phyloP scores from a whole-genome alignment of 37 sponge, comb jelly and placozoan species.

The Dysidea cf. avara region DNA sequence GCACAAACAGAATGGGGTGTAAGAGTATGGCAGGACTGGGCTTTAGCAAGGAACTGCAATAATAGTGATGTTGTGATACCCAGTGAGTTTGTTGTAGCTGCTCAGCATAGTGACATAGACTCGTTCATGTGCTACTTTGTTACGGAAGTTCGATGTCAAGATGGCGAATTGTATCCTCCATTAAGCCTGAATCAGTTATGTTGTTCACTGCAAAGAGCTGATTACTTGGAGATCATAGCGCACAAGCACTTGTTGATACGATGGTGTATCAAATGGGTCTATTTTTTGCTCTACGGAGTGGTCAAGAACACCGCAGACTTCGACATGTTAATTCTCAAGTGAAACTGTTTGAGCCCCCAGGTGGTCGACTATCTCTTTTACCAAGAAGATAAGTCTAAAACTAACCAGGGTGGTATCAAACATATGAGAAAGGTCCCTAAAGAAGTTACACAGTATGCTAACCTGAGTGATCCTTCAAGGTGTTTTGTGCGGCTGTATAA shows the following conservation, averaged over 20 bases:
- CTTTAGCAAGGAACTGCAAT: too few species aligned
- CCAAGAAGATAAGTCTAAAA: constrained; percentile 35
- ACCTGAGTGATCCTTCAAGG: not conserved
- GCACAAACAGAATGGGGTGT: too few species aligned
- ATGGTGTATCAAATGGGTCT: constrained; percentile 23
- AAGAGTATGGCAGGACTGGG: too few species aligned
- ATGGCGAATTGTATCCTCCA: constrained; percentile 10
- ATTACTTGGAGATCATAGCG: constrained; percentile 18
- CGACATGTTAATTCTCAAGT: constrained; percentile 10
- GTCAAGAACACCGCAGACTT: constrained; percentile 20
- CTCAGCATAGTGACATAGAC: too few species aligned
- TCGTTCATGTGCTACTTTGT: too few species aligned
- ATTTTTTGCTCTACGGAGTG: constrained; percentile 29
- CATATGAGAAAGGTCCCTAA: not conserved
- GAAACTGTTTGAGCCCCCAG: constrained; percentile 12
- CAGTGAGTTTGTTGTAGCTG: too few species aligned
- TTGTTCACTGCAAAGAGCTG: constrained; percentile 2
- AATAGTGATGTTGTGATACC: too few species aligned
- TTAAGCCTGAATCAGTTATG: constrained; percentile 1
- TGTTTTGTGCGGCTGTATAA: constrained; percentile 12
- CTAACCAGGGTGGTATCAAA: constrained; percentile 38
- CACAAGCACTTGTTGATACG: constrained; percentile 19
- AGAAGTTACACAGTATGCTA: constrained; percentile 27
- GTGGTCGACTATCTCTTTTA: constrained; percentile 1
- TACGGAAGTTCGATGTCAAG: not conserved